phyloP scores from a whole-genome alignment of 2,888 invertebrate species.

The Griposia aprilina region DNA sequence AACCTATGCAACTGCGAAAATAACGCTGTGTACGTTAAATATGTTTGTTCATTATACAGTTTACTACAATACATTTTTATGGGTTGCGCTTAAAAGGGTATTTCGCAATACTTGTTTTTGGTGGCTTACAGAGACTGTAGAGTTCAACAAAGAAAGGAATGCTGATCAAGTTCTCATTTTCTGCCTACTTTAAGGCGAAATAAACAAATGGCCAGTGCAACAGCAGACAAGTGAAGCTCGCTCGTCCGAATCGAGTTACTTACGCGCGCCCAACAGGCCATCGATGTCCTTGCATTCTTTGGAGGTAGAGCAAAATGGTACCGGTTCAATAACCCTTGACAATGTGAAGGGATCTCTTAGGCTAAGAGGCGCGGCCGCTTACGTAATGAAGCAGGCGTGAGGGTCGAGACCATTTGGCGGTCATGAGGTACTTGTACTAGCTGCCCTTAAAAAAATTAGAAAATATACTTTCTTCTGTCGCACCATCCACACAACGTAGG shows the following conservation, averaged over 20 bases:
- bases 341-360: slow-evolving; percentile 87
- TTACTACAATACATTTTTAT: slow-evolving; percentile 49
- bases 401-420: slow-evolving; percentile 80
- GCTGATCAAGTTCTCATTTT: slow-evolving; percentile 17
- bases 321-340: slow-evolving; percentile 87
- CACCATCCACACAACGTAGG: neutral
- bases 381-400: slow-evolving; percentile 82
- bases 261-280: slow-evolving; percentile 74
- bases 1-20: slow-evolving; percentile 50
- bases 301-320: slow-evolving; percentile 84
- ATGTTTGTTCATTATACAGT: slow-evolving; percentile 63
- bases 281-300: slow-evolving; percentile 88
- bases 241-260: slow-evolving; percentile 56
- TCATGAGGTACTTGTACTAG: slow-evolving; percentile 64
- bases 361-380: slow-evolving; percentile 81
- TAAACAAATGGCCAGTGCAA: slow-evolving; percentile 28
- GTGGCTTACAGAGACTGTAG: slow-evolving; percentile 75
- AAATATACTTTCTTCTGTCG: slow-evolving; percentile 51
- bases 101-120: slow-evolving; percentile 80
- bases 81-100: slow-evolving; percentile 75
- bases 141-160: slow-evolving; percentile 44
- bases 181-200: slow-evolving; percentile 14
- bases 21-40: slow-evolving; percentile 46
- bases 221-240: slow-evolving; percentile 51
- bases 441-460: slow-evolving; percentile 55